These are phyloP conservation scores for Gortyna flavago DNA, from an alignment of 2,888 invertebrate genomes.

Conservation along the genomic window DNA sequence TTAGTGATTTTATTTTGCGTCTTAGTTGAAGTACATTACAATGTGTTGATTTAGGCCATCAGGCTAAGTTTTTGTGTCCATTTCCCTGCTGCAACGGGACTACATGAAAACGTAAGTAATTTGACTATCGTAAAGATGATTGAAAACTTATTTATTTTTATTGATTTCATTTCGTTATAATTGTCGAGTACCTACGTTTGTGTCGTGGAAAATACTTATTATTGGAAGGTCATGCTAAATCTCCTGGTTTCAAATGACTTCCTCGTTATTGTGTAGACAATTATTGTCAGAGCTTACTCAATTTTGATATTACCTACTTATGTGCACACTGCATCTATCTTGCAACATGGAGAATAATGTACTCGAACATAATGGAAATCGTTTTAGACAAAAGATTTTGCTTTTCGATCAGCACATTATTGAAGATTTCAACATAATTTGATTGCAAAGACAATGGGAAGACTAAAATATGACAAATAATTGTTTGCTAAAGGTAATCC, in stretches of 20 bases:
- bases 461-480: constrained; percentile 22
- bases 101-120: constrained; percentile 69
- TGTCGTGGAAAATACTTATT: constrained; percentile 50
- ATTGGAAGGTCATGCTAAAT: constrained; percentile 75
- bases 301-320: constrained; percentile 21
- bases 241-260: constrained; percentile 64
- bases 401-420: background rate
- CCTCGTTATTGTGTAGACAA: constrained; percentile 51
- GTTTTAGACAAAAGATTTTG: constrained; percentile 38
- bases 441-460: constrained; percentile 17
- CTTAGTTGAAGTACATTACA: constrained; percentile 78
- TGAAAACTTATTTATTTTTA: constrained; percentile 58
- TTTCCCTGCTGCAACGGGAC: constrained; percentile 58
- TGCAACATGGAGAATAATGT: constrained; percentile 50
- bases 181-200: constrained; percentile 39
- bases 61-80: constrained; percentile 72
- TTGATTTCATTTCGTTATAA: constrained; percentile 61
- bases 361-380: constrained; percentile 53
- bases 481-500: constrained; percentile 20
- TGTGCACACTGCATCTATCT: constrained; percentile 35
- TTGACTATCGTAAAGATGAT: constrained; percentile 17
- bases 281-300: background rate
- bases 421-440: constrained; percentile 15
- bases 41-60: constrained; percentile 78
- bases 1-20: constrained; percentile 83